Conservation (phyloP, 2,888 invertebrate genomes). For the Microctonus brassicae region DNA sequence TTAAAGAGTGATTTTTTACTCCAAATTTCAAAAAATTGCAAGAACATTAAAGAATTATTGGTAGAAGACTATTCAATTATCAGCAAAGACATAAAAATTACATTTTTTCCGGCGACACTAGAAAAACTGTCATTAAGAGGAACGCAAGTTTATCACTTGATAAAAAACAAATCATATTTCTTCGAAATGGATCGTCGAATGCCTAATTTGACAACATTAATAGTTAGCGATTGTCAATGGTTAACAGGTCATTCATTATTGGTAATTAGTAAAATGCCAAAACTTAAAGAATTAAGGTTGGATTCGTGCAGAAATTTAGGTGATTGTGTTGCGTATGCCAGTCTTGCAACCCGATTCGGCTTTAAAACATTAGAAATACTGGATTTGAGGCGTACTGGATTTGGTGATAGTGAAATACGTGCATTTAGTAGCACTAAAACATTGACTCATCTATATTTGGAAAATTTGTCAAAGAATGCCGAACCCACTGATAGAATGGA, state of each 20-base stretch:
- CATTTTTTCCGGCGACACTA: constrained; percentile 76
- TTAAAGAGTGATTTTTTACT: constrained; percentile 63
- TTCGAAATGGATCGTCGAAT: constrained; percentile 72
- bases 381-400: constrained; percentile 73
- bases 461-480: constrained; percentile 20
- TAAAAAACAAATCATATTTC: constrained; percentile 71
- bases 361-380: constrained; percentile 74
- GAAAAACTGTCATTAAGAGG: constrained; percentile 75
- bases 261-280: constrained; percentile 79
- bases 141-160: constrained; percentile 70
- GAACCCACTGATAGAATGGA: constrained; percentile 42
- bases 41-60: constrained; percentile 67
- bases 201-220: constrained; percentile 74
- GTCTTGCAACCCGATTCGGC: constrained; percentile 81
- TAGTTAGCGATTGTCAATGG: constrained; percentile 82
- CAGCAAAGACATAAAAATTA: constrained; percentile 72
- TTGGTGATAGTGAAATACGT: constrained; percentile 75
- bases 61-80: constrained; percentile 73
- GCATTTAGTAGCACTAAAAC: constrained; percentile 73
- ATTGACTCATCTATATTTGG: constrained; percentile 71
- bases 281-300: constrained; percentile 75
- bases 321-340: constrained; percentile 83
- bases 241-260: constrained; percentile 80
- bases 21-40: constrained; percentile 65
- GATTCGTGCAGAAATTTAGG: constrained; percentile 77